Evolutionary conservation across 1,140 invertebrate species (phyloP).

Genomic region (Caenorhabditis tropicalis): DNA sequence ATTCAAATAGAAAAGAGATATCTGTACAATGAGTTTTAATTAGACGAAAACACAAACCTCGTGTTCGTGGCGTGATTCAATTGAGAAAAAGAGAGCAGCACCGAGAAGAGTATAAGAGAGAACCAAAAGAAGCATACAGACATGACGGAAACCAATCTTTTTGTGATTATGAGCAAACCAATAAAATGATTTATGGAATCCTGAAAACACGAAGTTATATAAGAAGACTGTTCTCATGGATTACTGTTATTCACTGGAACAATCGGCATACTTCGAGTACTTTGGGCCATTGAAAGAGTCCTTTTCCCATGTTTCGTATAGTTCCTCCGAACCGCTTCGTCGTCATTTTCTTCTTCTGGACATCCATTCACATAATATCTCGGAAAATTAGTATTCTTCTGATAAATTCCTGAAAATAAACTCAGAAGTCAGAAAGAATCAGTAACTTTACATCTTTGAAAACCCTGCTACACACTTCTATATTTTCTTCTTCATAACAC

Average conservation of each 20-base stretch:
- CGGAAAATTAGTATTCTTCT: background rate
- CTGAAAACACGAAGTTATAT: background rate
- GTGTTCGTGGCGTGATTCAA: slow-evolving; percentile 38
- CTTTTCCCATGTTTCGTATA: background rate
- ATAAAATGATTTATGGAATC: slow-evolving; percentile 37
- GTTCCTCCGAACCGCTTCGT: slow-evolving; percentile 24
- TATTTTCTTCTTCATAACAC: background rate
- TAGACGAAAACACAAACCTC: background rate
- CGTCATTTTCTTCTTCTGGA: background rate
- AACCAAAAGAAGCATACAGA: slow-evolving; percentile 33
- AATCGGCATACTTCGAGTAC: slow-evolving; percentile 10
- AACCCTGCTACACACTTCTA: too few relatives aligned
- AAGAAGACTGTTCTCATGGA: background rate
- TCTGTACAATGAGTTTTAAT: background rate
- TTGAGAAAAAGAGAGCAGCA: slow-evolving; percentile 29
- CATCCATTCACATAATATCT: background rate
- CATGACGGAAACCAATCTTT: slow-evolving; percentile 41
- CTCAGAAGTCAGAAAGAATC: too few relatives aligned
- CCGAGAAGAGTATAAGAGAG: slow-evolving; percentile 24
- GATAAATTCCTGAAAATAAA: background rate
- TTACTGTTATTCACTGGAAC: slow-evolving; percentile 25
- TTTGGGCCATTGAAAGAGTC: background rate
- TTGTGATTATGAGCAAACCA: slow-evolving; percentile 38
- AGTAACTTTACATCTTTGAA: too few relatives aligned
- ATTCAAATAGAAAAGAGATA: background rate